Base-by-base conservation (phyloP, 1,140 invertebrate species). In the Heliothis subflexa region DNA sequence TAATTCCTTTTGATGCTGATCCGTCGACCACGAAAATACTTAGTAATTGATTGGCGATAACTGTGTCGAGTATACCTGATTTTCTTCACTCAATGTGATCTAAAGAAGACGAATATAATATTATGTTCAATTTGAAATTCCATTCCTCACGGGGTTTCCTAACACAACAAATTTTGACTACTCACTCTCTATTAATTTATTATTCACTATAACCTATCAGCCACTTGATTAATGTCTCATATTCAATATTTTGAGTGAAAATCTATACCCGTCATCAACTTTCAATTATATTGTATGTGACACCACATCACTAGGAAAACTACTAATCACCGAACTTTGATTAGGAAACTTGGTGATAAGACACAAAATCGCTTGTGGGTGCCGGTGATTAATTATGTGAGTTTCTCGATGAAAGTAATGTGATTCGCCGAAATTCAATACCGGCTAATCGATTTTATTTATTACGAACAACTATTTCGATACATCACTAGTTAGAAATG, bases 301-400 rank as follows among this genome's bases (percentile, higher is more conserved):
- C 68, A 64, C 66, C 11, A 25, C 52, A 21, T 52, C 64, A 47
- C 45, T 40, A 54, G 33, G 25, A 62, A 78, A 73, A 62, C 59
- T 52, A 75, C 52, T 81, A 81, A 81, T 78, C 71, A 61, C 75
- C 14, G 59, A 81, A 81, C 70, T 81, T 81, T 78, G 80, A 78
- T 81, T 81, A 68, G 73, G 21, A 71, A 81, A 81, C 75, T 81
- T 81, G 80, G 33, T 70, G 66, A 78, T 73, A 78, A 73, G 55
- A 72, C 54, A 25, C 16, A 28, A 33, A 78, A 78, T 16, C 33
- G 33, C 52, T 21, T 21, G 57, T 45, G 18, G 71, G 52, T 47
- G n/a, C 11, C 14, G 12, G 57, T 73, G 74, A 81, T 81, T 81
- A 73, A 81, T 81, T 28, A 73, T 74, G 33, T 11, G 18, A 49